A percentile compares a stretch with the other conserved stretches of the same genome.
phyloP scores from a whole-genome alignment of 2,113 vertebrate genomes.

The Steatornis caripensis region DNA sequence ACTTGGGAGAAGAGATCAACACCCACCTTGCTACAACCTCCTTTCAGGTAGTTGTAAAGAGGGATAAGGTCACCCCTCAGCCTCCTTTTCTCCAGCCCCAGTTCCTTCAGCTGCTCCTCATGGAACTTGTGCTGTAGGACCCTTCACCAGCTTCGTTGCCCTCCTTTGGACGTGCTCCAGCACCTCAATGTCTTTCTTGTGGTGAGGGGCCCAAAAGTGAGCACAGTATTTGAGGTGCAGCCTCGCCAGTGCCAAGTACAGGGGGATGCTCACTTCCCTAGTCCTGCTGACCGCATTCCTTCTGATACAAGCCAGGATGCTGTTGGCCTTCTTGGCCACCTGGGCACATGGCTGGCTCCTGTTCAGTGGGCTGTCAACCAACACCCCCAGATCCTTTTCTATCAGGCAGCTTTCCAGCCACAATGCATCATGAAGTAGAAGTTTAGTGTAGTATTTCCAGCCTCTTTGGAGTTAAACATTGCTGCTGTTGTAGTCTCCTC shows the following conservation, averaged over 20 bases:
- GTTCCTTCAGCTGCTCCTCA: background rate
- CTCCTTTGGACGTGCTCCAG: background rate
- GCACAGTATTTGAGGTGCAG: too few species aligned
- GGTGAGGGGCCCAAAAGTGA: background rate
- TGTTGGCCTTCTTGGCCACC: background rate
- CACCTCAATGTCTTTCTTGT: too few species aligned
- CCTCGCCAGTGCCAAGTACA: background rate
- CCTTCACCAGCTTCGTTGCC: background rate
- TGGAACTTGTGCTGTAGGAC: background rate
- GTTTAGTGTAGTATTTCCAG: background rate
- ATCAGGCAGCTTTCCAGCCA: background rate
- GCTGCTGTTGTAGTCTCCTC: background rate
- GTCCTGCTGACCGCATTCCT: background rate
- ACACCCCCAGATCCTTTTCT: background rate
- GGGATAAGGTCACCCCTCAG: too few species aligned
- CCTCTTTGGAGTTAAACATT: background rate
- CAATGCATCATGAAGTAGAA: background rate
- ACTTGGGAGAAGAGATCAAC: background rate
- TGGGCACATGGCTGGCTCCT: background rate
- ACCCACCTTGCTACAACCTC: background rate
- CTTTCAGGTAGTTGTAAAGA: background rate
- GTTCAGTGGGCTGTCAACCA: accelerated
- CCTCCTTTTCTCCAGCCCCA: background rate
- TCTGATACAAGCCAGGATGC: background rate
- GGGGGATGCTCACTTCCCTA: background rate